Conservation (phyloP, 2,888 invertebrate genomes). For the Apomyelois bistriatella region DNA sequence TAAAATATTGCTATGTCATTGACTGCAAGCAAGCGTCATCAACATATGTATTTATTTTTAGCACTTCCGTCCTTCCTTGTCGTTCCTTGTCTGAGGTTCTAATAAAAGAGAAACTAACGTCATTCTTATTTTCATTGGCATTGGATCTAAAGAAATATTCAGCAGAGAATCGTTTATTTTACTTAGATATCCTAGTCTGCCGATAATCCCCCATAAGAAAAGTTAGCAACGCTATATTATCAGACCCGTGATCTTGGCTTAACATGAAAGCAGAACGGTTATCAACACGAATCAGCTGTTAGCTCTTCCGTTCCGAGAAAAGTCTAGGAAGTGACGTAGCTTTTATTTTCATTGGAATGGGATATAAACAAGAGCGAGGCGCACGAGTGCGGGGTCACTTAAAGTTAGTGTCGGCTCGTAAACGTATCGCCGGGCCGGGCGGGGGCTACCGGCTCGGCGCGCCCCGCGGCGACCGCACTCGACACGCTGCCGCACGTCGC, state of each 20-base stretch:
- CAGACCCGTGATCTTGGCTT: not conserved
- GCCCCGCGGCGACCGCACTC: slow-evolving; percentile 79
- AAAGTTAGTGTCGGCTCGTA: slow-evolving; percentile 74
- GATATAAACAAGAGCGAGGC: slow-evolving; percentile 66
- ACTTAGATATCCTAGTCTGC: too few relatives aligned
- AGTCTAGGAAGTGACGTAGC: slow-evolving; percentile 43
- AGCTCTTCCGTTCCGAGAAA: slow-evolving; percentile 24
- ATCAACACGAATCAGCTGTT: slow-evolving; percentile 17
- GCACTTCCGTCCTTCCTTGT: too few relatives aligned
- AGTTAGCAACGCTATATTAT: not conserved
- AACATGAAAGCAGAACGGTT: slow-evolving; percentile 2
- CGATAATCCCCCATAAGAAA: too few relatives aligned
- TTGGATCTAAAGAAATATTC: too few relatives aligned
- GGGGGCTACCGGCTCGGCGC: slow-evolving; percentile 48
- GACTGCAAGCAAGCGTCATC: too few relatives aligned
- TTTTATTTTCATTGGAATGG: slow-evolving; percentile 68
- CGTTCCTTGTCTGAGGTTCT: too few relatives aligned
- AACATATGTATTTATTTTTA: too few relatives aligned
- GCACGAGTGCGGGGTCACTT: slow-evolving; percentile 69
- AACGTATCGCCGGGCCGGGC: slow-evolving; percentile 61
- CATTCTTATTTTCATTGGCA: too few relatives aligned
- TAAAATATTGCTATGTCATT: too few relatives aligned
- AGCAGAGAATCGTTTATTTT: too few relatives aligned
- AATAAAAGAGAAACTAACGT: too few relatives aligned
- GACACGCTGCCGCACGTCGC: slow-evolving; percentile 76